Percentiles rank a stretch among this genome's conserved stretches.
Evolutionary conservation across 1,140 invertebrate genomes (phyloP).

Genomic region (Druon quercuslanigerum): DNA sequence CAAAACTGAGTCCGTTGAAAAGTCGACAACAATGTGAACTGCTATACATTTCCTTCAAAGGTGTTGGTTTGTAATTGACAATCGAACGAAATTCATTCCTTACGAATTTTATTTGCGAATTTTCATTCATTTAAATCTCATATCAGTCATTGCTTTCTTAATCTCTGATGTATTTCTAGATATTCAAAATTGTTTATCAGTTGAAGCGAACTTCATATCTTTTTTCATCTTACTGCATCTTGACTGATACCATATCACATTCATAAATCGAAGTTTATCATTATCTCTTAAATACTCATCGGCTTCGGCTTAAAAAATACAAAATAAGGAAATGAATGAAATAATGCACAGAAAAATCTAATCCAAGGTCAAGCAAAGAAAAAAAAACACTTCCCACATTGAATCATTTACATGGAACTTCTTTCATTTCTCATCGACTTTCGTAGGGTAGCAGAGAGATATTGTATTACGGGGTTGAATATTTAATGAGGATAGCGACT

Average conservation of each 20-base stretch:
- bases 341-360: not conserved
- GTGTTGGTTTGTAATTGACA: not conserved
- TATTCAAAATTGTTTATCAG: constrained; percentile 20
- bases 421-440: constrained; percentile 39
- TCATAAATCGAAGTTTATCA: not conserved
- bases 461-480: constrained; percentile 75
- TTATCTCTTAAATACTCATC: not conserved
- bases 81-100: not conserved
- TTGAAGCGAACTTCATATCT: not conserved
- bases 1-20: not conserved
- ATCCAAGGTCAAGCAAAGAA: not conserved
- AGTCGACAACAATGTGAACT: constrained; percentile 13
- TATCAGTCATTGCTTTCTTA: constrained; percentile 26
- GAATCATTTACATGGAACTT: constrained; percentile 56
- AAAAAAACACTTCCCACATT: constrained; percentile 42
- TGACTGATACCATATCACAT: constrained; percentile 10
- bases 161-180: constrained; percentile 13
- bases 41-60: not conserved
- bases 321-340: not conserved
- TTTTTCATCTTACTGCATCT: constrained; percentile 18
- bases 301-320: not conserved
- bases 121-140: not conserved
- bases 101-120: not conserved
- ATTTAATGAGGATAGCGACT: constrained; percentile 72
- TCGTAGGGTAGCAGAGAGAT: constrained; percentile 53